Evolutionary conservation across 2,888 invertebrate genomes (phyloP), one percentile per base, ranked within the genome.

Genomic region (Mystacides longicornis): DNA sequence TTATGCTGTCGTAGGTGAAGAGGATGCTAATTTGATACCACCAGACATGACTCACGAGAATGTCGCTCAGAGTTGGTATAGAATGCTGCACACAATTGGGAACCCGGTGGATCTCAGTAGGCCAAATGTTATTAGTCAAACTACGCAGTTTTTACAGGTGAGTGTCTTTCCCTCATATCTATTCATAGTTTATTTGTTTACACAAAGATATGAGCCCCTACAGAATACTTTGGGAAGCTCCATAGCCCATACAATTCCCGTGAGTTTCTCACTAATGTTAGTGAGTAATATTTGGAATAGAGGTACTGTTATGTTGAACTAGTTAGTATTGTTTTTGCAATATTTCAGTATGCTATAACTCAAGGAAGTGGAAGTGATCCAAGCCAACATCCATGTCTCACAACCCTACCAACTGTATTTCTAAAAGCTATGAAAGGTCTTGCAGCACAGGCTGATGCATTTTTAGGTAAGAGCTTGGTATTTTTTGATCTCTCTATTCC

Each of bases 61-160:
- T 58, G 85, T 96, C 37, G 89, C 92, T 56, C 97, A 98, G 75
- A 88, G 90, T 65, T 97, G 97, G 97, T 97, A 93, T 73, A 82
- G 97, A 58, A 87, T 97, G 67, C 75, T 97, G 58, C 93, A 96
- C 67, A 91, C 93, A 37, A 86, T 97, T 60, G 95, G 96, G 23
- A 95, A 95, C 74, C 97, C 97, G 0, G 93, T 93, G 1, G 93
- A 93, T 64, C 77, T 98, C 58, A 92, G 92, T 64, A 85, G 89
- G 37, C 93, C 93, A 0, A 86, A 89, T 64, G 78, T 89, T 60
- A 87, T 82, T 62, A 81, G 81, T 63, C 81, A 82, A 66, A 81
- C 82, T 0, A 80, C 82, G 1, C 81, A 81, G 62, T 82, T 82
- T 60, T 68, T 82, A 27, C 82, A 77, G 74, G 77, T 76, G n/a